phyloP scores from a whole-genome alignment of 2,888 invertebrate genomes.

The Scotopteryx bipunctaria region DNA sequence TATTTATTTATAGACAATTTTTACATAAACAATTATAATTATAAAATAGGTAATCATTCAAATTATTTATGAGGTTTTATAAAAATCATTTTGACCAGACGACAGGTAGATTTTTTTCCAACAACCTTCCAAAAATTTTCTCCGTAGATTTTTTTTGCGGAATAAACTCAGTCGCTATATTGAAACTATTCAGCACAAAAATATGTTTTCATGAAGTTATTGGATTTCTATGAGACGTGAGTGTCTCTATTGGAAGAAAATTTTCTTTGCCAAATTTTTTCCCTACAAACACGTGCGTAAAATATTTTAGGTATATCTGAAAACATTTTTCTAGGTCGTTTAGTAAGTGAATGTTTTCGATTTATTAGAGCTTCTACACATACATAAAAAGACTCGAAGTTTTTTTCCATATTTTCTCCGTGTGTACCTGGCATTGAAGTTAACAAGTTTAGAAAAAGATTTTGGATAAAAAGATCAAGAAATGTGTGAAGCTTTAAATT shows the following conservation, averaged over 20 bases:
- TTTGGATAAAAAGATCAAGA: too few relatives aligned
- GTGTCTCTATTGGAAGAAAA: constrained; percentile 11
- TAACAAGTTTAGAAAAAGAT: too few relatives aligned
- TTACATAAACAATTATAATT: too few relatives aligned
- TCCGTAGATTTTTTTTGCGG: background rate
- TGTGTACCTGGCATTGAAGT: too few relatives aligned
- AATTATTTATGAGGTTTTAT: too few relatives aligned
- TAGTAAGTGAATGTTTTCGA: background rate
- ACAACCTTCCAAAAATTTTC: background rate
- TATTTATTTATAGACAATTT: too few relatives aligned
- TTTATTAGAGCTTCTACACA: too few relatives aligned
- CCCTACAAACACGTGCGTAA: constrained; percentile 12
- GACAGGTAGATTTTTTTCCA: too few relatives aligned
- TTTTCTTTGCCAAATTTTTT: background rate
- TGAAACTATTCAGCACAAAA: background rate
- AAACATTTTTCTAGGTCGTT: background rate
- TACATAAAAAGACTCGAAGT: too few relatives aligned
- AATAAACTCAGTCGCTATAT: background rate
- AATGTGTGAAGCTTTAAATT: too few relatives aligned
- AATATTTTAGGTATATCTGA: constrained; percentile 17
- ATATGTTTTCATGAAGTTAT: constrained; percentile 9
- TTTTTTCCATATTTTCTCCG: background rate
- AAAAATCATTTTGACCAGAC: too few relatives aligned
- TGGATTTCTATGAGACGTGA: constrained; percentile 8
- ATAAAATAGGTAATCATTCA: too few relatives aligned